A percentile compares a stretch with the other conserved stretches of the same genome.
Evolutionary conservation across 2,797 vertebrate genomes (phyloP).

Genomic region (Melanogrammus aeglefinus): DNA sequence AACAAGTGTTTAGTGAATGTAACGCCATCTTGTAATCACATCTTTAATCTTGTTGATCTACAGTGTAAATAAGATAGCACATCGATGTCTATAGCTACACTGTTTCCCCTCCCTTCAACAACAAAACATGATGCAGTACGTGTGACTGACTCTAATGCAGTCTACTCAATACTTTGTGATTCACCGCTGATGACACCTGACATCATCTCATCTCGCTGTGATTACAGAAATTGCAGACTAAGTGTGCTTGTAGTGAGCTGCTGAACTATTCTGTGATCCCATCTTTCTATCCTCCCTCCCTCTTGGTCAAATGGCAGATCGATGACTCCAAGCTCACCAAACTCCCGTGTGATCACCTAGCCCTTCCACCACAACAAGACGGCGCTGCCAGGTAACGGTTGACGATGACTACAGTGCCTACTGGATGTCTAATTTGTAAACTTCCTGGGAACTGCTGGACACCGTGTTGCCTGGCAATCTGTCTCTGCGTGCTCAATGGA

Average conservation of each 20-base stretch:
- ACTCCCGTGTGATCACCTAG: constrained; percentile 84
- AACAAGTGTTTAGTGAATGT: not conserved
- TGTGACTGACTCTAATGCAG: no score
- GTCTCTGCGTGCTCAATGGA: constrained; percentile 98
- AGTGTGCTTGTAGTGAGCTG: no score
- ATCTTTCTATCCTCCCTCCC: not conserved
- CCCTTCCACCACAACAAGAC: constrained; percentile 89
- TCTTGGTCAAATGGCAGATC: constrained; percentile 73
- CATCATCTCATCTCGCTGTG: no score
- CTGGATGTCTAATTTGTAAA: constrained; percentile 99
- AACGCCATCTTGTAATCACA: no score
- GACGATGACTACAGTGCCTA: constrained; percentile 97
- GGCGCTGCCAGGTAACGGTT: constrained; percentile 94
- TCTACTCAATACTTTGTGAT: no score
- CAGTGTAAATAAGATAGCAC: no score
- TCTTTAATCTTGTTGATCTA: no score
- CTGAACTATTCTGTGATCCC: not conserved
- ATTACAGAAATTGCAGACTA: no score
- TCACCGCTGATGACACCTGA: no score
- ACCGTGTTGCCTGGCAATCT: constrained; percentile 95
- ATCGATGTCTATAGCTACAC: no score
- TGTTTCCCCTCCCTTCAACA: no score
- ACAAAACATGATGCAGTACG: no score
- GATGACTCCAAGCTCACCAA: constrained; percentile 85
- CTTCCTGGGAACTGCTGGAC: constrained; percentile 94